Base-by-base conservation (phyloP, 2,797 vertebrate genomes). In the Hippoglossus hippoglossus region DNA sequence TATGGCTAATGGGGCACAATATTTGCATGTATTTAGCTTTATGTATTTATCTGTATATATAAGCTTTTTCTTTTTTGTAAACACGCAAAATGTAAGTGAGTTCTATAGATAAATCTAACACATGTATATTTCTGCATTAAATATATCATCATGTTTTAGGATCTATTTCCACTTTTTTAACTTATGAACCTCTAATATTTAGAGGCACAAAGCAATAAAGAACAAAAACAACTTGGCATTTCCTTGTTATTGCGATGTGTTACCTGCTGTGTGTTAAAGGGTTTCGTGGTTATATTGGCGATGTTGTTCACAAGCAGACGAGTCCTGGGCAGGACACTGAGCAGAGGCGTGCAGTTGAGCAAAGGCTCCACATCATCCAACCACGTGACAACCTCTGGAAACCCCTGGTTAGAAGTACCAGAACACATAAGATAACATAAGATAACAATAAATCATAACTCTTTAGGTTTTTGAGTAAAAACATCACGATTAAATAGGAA, bases 211-310 rank as follows among this genome's bases (percentile, higher is more conserved):
- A 5, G 16, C 41, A 18, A 44, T 16, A 24, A 39, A n/a, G 9
- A 18, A 22, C 28, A 39, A 39, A 12, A 39, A 39, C 3, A 36
- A 3, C 36, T 13, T 39, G 36, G 36, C 36, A 39, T 39, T 39
- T 39, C 36, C 18, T 28, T 2, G 44, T 4, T 39, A 1, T 39
- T 39, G 24, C 9, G 67, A n/a, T 24, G 34, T 2, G 12, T 8
- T 67, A 95, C 95, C 94, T 96, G 95, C 75, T 96, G 95, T 19
- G 93, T 94, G 81, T 94, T 94, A 94, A 94, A 96, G 55, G 71
- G 34, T 31, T 64, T 87, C 9, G 57, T 84, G 61, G 63, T 55
- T 0, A 75, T 55, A 6, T 62, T 61, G 47, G 65, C 51, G 39
- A 76, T 60, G 56, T 87, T 87, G 62, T 78, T 50, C 34, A 92